Percentiles rank a stretch among this genome's conserved stretches.
These are phyloP conservation scores for Alouatta palliata DNA, from an alignment of 2,113 vertebrate genomes.

Conservation along the genomic window DNA sequence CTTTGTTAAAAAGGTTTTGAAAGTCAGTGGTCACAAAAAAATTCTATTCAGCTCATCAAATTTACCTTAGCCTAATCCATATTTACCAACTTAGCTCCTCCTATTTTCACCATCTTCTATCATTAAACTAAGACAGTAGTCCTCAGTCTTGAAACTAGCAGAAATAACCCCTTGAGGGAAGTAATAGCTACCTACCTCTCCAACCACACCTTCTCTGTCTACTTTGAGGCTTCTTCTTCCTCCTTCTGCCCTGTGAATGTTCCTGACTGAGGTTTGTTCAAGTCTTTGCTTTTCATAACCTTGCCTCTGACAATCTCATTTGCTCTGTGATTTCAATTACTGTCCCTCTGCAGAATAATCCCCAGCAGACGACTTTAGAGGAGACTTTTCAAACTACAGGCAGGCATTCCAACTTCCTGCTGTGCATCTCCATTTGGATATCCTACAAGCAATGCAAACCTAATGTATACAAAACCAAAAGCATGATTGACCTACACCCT, in stretches of 20 bases:
- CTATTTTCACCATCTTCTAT: constrained; percentile 70
- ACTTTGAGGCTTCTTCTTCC: constrained; percentile 61
- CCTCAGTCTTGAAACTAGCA: constrained; percentile 65
- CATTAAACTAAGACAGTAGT: constrained; percentile 65
- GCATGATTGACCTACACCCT: not conserved
- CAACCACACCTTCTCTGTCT: constrained; percentile 51
- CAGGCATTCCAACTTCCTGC: not conserved
- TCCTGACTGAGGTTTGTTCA: constrained; percentile 42
- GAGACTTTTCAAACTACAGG: not conserved
- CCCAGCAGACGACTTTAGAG: not conserved
- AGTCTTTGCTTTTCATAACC: constrained; percentile 37
- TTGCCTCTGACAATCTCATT: constrained; percentile 50
- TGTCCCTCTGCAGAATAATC: not conserved
- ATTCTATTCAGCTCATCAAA: constrained; percentile 46
- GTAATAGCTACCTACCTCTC: constrained; percentile 67
- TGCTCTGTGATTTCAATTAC: constrained; percentile 10
- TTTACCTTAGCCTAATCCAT: constrained; percentile 64
- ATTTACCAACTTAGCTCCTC: constrained; percentile 63
- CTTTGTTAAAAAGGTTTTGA: not conserved
- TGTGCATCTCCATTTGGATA: not conserved
- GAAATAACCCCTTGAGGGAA: constrained; percentile 63
- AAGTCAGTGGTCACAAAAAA: constrained; percentile 45
- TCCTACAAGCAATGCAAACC: not conserved
- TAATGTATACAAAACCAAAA: not conserved
- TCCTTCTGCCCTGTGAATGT: constrained; percentile 34